phyloP scores from a whole-genome alignment of 2,888 invertebrate genomes.

The Tolmerus cingulatus region DNA sequence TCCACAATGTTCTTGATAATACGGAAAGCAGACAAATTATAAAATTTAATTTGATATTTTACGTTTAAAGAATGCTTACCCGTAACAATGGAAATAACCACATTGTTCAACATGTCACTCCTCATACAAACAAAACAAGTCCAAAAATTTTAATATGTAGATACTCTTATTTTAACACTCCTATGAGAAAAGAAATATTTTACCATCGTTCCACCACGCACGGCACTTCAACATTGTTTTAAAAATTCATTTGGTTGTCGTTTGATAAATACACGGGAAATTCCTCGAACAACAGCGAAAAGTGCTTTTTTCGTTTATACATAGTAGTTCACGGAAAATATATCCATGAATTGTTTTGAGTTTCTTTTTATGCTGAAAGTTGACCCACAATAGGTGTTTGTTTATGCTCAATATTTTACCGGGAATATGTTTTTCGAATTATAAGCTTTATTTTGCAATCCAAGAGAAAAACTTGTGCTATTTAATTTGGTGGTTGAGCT shows the following conservation, averaged over 20 bases:
- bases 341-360: not conserved
- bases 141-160: not conserved
- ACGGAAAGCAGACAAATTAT: not conserved
- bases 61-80: not conserved
- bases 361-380: not conserved
- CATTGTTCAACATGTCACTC: not conserved
- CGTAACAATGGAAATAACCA: not conserved
- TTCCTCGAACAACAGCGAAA: not conserved
- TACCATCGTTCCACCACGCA: not conserved
- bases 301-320: not conserved
- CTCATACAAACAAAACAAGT: not conserved
- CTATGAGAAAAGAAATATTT: not conserved
- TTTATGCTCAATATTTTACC: not conserved
- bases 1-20: not conserved
- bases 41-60: no score
- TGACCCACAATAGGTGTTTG: not conserved
- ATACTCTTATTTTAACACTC: not conserved
- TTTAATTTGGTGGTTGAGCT: no score
- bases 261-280: not conserved
- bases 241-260: not conserved
- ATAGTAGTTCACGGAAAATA: not conserved
- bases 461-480: not conserved
- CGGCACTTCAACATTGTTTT: not conserved
- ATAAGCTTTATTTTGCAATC: not conserved
- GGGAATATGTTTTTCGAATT: not conserved